These are phyloP conservation scores for Campoplex nolae DNA, from an alignment of 2,888 invertebrate genomes.

Conservation along the genomic window DNA sequence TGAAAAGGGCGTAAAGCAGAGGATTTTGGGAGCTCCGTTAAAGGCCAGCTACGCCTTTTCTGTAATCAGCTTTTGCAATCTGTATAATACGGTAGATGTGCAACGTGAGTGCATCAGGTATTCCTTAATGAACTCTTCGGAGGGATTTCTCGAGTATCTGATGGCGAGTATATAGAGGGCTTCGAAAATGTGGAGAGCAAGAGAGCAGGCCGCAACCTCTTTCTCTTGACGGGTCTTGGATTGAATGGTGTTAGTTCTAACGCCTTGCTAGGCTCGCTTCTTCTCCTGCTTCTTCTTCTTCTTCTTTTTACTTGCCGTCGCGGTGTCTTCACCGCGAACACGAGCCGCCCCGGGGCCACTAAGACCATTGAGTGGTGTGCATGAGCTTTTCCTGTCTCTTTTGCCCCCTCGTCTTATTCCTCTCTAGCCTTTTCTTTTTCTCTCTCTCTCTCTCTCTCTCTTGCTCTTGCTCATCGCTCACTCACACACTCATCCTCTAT, in stretches of 20 bases:
- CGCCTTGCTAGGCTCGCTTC: constrained; percentile 77
- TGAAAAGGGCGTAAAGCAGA: constrained; percentile 1
- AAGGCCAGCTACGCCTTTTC: not conserved
- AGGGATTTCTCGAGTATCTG: constrained; percentile 76
- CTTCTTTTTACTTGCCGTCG: constrained; percentile 35
- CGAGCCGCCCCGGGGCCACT: constrained; percentile 75
- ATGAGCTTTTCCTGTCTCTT: constrained; percentile 54
- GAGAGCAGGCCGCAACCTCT: constrained; percentile 70
- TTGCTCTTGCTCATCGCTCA: constrained; percentile 9
- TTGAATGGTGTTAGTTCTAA: constrained; percentile 84
- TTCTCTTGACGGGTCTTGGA: constrained; percentile 79
- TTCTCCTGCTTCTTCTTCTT: constrained; percentile 27
- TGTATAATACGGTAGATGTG: constrained; percentile 50
- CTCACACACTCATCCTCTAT: constrained; percentile 41
- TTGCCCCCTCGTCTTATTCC: constrained; percentile 4
- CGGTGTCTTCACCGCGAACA: constrained; percentile 41
- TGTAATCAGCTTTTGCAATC: not conserved
- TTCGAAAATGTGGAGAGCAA: constrained; percentile 32
- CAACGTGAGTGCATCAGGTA: constrained; percentile 71
- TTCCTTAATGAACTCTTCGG: constrained; percentile 78
- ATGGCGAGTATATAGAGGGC: constrained; percentile 70
- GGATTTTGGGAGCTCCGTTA: not conserved
- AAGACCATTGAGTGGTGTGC: constrained; percentile 75
- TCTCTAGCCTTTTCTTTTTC: constrained; percentile 37
- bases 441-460: constrained; percentile 17